A percentile compares a stretch with the other conserved stretches of the same genome.
Conservation (phyloP, 1,140 invertebrate species). For the Cydia strobilella region DNA sequence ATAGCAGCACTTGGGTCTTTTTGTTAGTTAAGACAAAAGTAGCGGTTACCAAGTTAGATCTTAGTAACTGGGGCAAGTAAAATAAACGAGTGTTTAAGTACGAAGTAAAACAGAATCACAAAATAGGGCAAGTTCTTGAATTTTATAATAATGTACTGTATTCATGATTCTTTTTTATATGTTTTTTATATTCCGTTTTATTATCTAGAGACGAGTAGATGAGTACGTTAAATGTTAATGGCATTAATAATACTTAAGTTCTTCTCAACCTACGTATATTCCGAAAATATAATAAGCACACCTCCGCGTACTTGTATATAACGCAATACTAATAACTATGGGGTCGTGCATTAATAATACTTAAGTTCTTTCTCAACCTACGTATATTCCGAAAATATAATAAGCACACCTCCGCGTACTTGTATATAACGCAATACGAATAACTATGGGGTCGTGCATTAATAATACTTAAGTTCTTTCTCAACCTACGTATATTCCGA, state of each 20-base stretch:
- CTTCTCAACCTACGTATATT: neutral
- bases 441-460: no score
- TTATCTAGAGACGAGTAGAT: neutral
- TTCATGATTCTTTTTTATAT: neutral
- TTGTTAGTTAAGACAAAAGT: neutral
- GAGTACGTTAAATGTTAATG: slow-evolving; percentile 2
- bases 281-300: neutral
- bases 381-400: neutral
- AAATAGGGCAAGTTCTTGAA: neutral
- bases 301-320: no score
- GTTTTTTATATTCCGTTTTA: slow-evolving; percentile 1
- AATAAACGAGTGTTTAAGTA: neutral
- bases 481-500: neutral
- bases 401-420: neutral
- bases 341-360: neutral
- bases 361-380: neutral
- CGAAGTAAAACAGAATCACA: neutral
- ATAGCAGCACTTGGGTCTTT: neutral
- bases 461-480: neutral
- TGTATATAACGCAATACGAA: no score
- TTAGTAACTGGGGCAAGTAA: neutral
- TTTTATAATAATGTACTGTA: neutral
- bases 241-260: neutral
- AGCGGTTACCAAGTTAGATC: neutral
- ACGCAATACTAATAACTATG: no score